Conservation (phyloP, 2,113 vertebrate genomes). For the Labeo rohita region DNA sequence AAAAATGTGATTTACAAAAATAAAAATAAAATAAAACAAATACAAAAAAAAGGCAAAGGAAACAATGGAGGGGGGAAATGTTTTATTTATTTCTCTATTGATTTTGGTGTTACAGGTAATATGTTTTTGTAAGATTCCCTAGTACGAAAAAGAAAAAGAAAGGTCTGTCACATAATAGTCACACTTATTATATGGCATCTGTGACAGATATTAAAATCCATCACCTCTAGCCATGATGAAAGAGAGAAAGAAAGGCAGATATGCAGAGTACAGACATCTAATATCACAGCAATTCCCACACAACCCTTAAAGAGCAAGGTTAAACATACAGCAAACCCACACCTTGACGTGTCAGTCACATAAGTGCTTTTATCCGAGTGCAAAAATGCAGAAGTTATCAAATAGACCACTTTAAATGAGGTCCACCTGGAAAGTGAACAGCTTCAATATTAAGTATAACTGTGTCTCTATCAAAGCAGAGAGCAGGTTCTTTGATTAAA, state of each 20-base stretch:
- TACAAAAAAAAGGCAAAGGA: background rate
- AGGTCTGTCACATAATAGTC: background rate
- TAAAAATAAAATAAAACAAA: too few relatives aligned
- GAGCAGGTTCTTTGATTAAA: background rate
- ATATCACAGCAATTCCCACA: constrained; percentile 6
- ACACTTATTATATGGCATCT: background rate
- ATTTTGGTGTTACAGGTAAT: background rate
- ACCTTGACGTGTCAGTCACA: background rate
- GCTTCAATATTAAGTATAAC: background rate
- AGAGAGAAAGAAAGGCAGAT: background rate
- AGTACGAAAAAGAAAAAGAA: background rate
- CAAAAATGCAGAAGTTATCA: background rate
- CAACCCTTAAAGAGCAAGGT: background rate
- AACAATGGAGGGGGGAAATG: background rate
- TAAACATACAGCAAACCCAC: background rate
- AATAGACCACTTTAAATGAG: background rate
- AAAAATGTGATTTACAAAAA: background rate
- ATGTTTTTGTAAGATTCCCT: background rate
- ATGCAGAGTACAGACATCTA: background rate
- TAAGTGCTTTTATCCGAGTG: background rate
- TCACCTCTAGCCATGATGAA: background rate
- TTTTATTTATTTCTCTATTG: background rate
- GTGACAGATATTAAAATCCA: constrained; percentile 14
- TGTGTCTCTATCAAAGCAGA: background rate
- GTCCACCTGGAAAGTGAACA: background rate